Conservation (phyloP, 2,113 vertebrate genomes). For the Tympanuchus pallidicinctus region DNA sequence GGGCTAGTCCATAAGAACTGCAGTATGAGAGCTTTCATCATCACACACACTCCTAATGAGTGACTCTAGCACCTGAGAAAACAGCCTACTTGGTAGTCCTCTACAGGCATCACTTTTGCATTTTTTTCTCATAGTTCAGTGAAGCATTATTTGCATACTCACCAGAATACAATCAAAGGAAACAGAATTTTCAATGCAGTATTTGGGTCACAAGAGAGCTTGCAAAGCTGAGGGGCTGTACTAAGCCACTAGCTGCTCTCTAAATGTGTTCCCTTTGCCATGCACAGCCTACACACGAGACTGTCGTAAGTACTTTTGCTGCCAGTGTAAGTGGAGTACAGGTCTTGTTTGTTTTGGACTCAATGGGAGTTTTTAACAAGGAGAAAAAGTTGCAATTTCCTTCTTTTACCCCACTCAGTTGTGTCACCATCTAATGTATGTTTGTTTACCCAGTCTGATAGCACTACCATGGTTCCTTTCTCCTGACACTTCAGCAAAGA, state of each 20-base stretch:
- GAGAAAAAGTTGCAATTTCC: background rate
- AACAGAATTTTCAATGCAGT: background rate
- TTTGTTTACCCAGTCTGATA: background rate
- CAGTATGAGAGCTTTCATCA: background rate
- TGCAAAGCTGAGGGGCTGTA: background rate
- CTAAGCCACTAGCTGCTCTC: background rate
- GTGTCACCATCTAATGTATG: background rate
- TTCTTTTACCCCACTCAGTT: background rate
- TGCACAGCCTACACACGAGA: background rate
- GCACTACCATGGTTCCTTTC: background rate
- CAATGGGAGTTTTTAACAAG: background rate
- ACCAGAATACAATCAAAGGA: background rate
- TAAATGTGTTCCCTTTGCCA: background rate
- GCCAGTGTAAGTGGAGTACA: background rate
- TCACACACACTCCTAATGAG: background rate
- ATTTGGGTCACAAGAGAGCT: background rate
- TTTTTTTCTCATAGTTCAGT: background rate
- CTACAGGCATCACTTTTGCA: background rate
- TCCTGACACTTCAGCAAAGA: background rate
- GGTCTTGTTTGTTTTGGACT: background rate
- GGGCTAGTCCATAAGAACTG: background rate
- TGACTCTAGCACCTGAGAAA: background rate
- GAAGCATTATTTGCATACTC: background rate
- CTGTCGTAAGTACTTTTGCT: background rate
- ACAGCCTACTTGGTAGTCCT: background rate